A percentile compares a stretch with the other conserved stretches of the same genome.
Evolutionary conservation across 2,888 invertebrate species (phyloP).

Genomic region (Microplitis deprimator): DNA sequence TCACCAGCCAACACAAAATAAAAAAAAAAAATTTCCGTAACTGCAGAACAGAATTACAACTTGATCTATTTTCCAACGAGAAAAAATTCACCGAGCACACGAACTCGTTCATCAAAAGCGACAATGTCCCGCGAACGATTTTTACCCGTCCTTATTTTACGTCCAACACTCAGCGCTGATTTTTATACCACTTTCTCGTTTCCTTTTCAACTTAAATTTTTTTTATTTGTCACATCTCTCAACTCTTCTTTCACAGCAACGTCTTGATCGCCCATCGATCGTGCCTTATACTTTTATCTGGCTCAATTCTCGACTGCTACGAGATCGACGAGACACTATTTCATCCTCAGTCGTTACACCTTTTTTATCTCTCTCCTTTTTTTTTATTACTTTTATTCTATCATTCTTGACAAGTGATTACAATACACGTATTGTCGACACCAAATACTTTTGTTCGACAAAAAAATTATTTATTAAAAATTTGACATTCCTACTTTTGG

Average conservation of each 20-base stretch:
- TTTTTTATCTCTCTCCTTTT: background rate
- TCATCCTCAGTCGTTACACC: background rate
- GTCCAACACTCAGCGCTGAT: slow-evolving; percentile 13
- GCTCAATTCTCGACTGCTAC: slow-evolving; percentile 5
- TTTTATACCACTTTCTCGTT: slow-evolving; percentile 21
- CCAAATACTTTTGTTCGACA: too few species aligned
- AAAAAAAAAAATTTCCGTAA: too few species aligned
- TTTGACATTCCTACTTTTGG: too few species aligned
- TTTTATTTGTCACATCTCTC: slow-evolving; percentile 24
- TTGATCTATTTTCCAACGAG: background rate
- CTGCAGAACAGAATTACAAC: background rate
- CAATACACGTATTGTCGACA: too few species aligned
- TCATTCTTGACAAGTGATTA: background rate
- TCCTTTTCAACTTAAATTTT: background rate
- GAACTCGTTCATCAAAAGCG: slow-evolving; percentile 50
- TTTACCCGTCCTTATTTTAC: slow-evolving; percentile 31
- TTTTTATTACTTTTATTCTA: background rate
- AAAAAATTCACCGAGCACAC: background rate
- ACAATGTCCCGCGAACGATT: slow-evolving; percentile 43
- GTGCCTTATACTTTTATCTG: background rate
- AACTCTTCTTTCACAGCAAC: slow-evolving; percentile 19
- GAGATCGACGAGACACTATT: slow-evolving; percentile 10
- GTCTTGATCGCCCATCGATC: slow-evolving; percentile 7
- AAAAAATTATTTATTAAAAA: too few species aligned
- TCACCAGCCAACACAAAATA: too few species aligned